phyloP scores from a whole-genome alignment of 2,113 vertebrate genomes.

The Pterophyllum scalare region DNA sequence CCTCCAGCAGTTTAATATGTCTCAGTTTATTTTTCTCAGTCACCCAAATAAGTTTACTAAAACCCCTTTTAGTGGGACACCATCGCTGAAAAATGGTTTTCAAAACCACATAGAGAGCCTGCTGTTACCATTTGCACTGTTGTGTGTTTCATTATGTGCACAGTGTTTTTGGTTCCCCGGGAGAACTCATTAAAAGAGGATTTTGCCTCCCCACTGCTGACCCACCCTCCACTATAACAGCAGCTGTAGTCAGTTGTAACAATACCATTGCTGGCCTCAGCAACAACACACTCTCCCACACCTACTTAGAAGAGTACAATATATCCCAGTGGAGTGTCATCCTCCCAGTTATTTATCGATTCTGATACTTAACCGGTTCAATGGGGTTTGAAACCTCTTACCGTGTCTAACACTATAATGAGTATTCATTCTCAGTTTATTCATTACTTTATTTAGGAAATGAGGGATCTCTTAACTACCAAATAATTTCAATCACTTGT shows the following conservation, averaged over 20 bases:
- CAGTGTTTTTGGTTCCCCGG: conserved; percentile 53
- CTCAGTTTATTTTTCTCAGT: not conserved
- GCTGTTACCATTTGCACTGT: conserved; percentile 29
- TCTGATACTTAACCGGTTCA: conserved; percentile 32
- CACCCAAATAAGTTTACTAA: not conserved
- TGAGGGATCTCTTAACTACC: not conserved
- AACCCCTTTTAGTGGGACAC: conserved; percentile 17
- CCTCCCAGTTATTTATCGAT: conserved; percentile 23
- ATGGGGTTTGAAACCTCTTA: conserved; percentile 20
- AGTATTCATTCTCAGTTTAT: not conserved
- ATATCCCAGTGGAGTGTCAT: conserved; percentile 17
- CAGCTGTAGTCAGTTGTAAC: conserved; percentile 29
- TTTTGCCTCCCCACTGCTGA: conserved; percentile 59
- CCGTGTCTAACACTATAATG: conserved; percentile 8
- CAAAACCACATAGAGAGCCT: not conserved
- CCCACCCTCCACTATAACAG: conserved; percentile 43
- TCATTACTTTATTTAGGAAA: not conserved
- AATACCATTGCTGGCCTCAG: conserved; percentile 54
- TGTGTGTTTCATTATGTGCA: conserved; percentile 39
- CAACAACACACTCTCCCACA: conserved; percentile 30
- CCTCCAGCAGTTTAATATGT: not conserved
- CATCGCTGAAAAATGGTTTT: conserved; percentile 12
- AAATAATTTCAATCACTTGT: not conserved
- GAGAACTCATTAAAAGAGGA: conserved; percentile 78
- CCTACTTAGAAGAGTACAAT: conserved; percentile 12